Evolutionary conservation across 2,797 vertebrate genomes (phyloP).

Genomic region (Sciaenops ocellatus): DNA sequence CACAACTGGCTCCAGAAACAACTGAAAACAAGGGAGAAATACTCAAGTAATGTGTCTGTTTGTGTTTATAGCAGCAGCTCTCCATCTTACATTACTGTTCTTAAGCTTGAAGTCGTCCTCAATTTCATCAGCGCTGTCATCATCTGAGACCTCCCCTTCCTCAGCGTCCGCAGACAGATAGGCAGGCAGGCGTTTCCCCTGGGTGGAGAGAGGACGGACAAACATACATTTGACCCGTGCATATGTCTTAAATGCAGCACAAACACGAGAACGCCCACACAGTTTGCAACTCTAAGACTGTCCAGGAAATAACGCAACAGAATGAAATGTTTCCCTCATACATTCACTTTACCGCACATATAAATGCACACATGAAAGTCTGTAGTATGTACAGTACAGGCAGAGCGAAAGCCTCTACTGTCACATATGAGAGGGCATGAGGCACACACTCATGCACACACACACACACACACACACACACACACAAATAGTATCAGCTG

Average conservation of each 20-base stretch:
- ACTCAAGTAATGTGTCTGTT: not conserved
- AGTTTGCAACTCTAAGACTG: conserved; percentile 20
- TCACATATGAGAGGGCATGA: conserved; percentile 23
- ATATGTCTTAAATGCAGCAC: conserved; percentile 2
- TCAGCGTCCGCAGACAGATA: conserved; percentile 94
- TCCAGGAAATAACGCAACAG: conserved; percentile 26
- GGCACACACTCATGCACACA: conserved; percentile 35
- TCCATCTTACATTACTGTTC: conserved; percentile 89
- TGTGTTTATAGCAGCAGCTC: not conserved
- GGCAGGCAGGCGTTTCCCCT: conserved; percentile 95
- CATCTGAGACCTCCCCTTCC: conserved; percentile 98
- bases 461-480: conserved; percentile 25
- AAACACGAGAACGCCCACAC: conserved; percentile 30
- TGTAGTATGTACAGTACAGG: conserved; percentile 20
- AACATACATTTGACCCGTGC: conserved; percentile 12
- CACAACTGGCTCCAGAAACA: not conserved
- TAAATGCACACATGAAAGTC: conserved; percentile 3
- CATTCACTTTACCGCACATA: not conserved
- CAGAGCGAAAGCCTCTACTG: conserved; percentile 25
- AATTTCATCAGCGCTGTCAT: conserved; percentile 98
- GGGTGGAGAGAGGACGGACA: conserved; percentile 36
- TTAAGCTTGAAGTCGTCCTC: conserved; percentile 98
- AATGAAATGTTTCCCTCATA: conserved; percentile 29
- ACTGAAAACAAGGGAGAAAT: not conserved
- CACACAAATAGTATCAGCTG: conserved; percentile 36